phyloP scores from a whole-genome alignment of 2,797 vertebrate genomes.

The Pseudotriccus pelzelni region DNA sequence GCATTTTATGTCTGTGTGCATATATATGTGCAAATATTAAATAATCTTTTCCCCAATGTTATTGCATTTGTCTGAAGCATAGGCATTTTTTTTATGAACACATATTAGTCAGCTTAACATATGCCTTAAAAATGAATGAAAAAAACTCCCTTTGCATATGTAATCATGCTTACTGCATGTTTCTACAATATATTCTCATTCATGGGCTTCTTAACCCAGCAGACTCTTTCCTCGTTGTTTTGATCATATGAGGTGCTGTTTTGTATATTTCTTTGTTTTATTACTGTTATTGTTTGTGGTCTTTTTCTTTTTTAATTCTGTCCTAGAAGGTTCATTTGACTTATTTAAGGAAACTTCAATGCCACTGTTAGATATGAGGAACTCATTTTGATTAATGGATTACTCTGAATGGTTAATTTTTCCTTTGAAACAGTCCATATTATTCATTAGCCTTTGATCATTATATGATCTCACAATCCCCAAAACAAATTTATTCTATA shows the following conservation, averaged over 20 bases:
- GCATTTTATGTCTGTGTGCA: not conserved
- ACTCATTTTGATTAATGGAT: not conserved
- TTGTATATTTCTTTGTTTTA: rapidly evolving
- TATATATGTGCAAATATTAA: not conserved
- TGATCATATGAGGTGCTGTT: not conserved
- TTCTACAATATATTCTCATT: not conserved
- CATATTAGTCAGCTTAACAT: not conserved
- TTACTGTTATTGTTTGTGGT: not conserved
- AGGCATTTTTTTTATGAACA: not conserved
- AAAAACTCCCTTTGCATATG: not conserved
- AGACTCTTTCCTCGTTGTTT: not conserved
- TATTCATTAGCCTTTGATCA: not conserved
- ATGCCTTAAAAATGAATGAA: not conserved
- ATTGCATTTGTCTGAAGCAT: not conserved
- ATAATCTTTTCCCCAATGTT: not conserved
- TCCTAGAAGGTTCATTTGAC: not conserved
- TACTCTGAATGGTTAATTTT: not conserved
- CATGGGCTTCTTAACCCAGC: not conserved
- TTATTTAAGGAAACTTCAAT: not conserved
- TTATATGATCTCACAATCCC: not conserved
- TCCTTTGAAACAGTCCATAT: not conserved
- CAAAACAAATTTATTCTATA: not conserved
- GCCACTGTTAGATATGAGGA: not conserved
- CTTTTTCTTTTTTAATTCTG: not conserved
- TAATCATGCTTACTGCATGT: not conserved